A percentile compares a stretch with the other conserved stretches of the same genome.
Conservation (phyloP, 2,888 invertebrate species). For the Metalampra italica region DNA sequence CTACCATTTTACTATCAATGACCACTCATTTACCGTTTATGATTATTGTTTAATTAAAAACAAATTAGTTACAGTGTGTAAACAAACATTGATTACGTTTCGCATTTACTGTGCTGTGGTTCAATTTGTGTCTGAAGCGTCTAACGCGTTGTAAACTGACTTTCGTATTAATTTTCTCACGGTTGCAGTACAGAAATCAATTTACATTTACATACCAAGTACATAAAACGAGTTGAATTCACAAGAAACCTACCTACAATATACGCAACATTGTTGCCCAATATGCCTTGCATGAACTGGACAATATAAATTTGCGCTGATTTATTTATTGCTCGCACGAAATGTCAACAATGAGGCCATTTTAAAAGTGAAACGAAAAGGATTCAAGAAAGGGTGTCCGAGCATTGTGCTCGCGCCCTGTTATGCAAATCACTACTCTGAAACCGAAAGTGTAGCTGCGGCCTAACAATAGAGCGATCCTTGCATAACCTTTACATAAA, state of each 20-base stretch:
- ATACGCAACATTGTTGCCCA: conserved; percentile 55
- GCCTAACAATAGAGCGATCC: conserved; percentile 43
- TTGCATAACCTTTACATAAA: conserved; percentile 71
- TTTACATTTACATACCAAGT: conserved; percentile 12
- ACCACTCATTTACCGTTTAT: conserved; percentile 62
- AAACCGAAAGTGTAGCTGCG: conserved; percentile 66
- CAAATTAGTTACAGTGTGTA: conserved; percentile 43
- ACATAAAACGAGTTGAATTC: conserved; percentile 19
- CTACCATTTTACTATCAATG: conserved; percentile 67
- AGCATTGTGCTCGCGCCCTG: conserved; percentile 58
- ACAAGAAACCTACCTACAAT: conserved; percentile 15
- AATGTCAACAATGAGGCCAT: conserved; percentile 69
- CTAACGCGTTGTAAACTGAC: not conserved
- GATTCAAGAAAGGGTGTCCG: conserved; percentile 61
- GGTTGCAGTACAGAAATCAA: conserved; percentile 25
- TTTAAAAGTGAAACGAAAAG: conserved; percentile 74
- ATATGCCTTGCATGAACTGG: conserved; percentile 40
- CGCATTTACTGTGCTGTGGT: not conserved
- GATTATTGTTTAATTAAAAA: conserved; percentile 67
- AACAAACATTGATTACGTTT: conserved; percentile 19
- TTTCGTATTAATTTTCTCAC: conserved; percentile 30
- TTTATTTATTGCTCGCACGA: conserved; percentile 73
- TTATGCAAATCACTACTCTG: conserved; percentile 75
- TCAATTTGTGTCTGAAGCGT: not conserved
- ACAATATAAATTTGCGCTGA: conserved; percentile 68